phyloP scores from a whole-genome alignment of 2,113 vertebrate genomes.

The Phrynocephalus versicolor region DNA sequence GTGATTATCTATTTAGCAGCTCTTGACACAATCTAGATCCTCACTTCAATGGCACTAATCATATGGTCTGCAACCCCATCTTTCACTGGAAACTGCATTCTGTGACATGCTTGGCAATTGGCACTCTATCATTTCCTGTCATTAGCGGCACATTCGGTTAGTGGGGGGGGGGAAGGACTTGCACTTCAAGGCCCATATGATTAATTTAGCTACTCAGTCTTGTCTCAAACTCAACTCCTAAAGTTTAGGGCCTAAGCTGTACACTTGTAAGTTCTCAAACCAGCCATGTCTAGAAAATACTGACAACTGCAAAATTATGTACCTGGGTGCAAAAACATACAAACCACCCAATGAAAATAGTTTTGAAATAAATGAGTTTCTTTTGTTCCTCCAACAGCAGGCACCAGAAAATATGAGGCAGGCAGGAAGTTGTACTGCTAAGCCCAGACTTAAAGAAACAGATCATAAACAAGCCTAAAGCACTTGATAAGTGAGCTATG shows the following conservation, averaged over 20 bases:
- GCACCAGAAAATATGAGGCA: not conserved
- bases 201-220: not conserved
- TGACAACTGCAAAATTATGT: not conserved
- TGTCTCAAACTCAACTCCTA: not conserved
- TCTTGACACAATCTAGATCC: not conserved
- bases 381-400: not conserved
- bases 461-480: constrained; percentile 26
- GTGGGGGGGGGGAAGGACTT: not conserved
- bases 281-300: not conserved
- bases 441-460: not conserved
- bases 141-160: not conserved
- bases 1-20: not conserved
- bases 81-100: not conserved
- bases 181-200: not conserved
- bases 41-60: not conserved
- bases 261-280: not conserved
- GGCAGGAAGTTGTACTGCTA: constrained; percentile 16
- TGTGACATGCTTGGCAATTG: not conserved
- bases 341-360: accelerated
- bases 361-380: not conserved
- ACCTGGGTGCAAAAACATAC: not conserved
- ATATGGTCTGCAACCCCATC: not conserved
- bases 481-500: not conserved
- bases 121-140: not conserved
- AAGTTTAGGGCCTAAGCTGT: not conserved